Evolutionary conservation across 2,113 vertebrate genomes (phyloP).

Genomic region (Alectura lathami): DNA sequence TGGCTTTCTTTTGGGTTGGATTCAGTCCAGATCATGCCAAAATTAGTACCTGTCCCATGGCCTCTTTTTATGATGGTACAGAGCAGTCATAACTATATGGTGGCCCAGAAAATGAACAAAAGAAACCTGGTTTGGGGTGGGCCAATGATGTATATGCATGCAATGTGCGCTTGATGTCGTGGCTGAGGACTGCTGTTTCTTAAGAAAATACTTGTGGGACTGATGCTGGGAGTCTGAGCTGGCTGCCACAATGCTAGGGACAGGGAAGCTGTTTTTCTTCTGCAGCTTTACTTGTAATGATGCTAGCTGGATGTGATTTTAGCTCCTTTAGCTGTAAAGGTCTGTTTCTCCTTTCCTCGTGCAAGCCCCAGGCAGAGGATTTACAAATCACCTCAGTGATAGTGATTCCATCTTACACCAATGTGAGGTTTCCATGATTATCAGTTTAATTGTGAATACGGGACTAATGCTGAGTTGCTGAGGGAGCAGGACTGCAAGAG

Average conservation of each 20-base stretch:
- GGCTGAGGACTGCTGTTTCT: background rate
- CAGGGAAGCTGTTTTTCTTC: background rate
- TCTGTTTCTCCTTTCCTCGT: background rate
- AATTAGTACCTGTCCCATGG: background rate
- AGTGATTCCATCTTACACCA: background rate
- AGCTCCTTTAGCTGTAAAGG: background rate
- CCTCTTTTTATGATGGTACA: background rate
- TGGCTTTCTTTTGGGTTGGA: background rate
- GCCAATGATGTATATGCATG: background rate
- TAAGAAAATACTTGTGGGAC: background rate
- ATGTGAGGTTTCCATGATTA: background rate
- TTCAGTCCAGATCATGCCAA: background rate
- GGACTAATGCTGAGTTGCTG: background rate
- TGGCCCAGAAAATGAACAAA: background rate
- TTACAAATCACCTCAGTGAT: background rate
- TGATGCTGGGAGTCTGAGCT: background rate
- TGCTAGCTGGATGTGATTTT: background rate
- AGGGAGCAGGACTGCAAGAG: background rate
- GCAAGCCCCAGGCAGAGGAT: background rate
- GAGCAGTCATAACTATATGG: background rate
- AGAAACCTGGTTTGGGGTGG: background rate
- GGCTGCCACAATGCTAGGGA: background rate
- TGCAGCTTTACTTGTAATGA: background rate
- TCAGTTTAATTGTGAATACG: background rate
- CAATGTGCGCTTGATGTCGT: background rate